phyloP scores from a whole-genome alignment of 2,797 vertebrate genomes.

The Kryptolebias ocellatus region DNA sequence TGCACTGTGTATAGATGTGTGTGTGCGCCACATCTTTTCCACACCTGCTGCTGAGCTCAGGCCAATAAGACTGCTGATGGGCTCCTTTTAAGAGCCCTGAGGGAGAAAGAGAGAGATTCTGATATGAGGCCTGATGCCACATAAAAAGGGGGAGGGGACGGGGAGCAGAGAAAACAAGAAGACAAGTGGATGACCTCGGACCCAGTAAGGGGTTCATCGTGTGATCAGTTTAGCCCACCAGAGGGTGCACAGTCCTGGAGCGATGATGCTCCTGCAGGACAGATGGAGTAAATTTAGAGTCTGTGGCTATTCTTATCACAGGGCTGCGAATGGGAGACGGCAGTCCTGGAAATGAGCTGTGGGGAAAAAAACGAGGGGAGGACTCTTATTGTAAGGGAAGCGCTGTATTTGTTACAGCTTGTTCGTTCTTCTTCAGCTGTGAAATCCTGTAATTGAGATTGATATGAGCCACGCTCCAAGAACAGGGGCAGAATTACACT shows the following conservation, averaged over 20 bases:
- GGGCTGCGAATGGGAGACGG: constrained; percentile 18
- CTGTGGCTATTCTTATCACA: constrained; percentile 37
- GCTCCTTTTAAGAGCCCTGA: constrained; percentile 14
- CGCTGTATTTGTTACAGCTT: constrained; percentile 11
- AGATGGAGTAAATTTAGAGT: constrained; percentile 43
- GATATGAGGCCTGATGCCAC: constrained; percentile 5
- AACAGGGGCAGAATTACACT: constrained; percentile 21
- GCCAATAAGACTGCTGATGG: constrained; percentile 15
- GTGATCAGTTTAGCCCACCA: constrained; percentile 51
- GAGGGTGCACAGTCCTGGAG: constrained; percentile 52
- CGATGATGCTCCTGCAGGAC: constrained; percentile 46
- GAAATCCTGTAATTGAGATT: constrained; percentile 29
- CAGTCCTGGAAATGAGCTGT: constrained; percentile 14
- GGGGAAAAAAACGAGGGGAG: neutral
- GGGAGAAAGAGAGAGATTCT: neutral
- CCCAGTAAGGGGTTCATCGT: constrained; percentile 32
- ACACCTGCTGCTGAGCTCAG: constrained; percentile 47
- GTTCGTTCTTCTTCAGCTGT: constrained; percentile 12
- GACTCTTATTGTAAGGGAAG: neutral
- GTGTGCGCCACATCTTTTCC: constrained; percentile 37
- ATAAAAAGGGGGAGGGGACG: constrained; percentile 12
- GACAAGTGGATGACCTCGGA: constrained; percentile 50
- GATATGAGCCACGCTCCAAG: constrained; percentile 4
- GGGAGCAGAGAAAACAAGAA: neutral
- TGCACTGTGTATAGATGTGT: constrained; percentile 9